Base-by-base conservation (phyloP, 2,888 invertebrate species). In the Scaptomyza tumidula region DNA sequence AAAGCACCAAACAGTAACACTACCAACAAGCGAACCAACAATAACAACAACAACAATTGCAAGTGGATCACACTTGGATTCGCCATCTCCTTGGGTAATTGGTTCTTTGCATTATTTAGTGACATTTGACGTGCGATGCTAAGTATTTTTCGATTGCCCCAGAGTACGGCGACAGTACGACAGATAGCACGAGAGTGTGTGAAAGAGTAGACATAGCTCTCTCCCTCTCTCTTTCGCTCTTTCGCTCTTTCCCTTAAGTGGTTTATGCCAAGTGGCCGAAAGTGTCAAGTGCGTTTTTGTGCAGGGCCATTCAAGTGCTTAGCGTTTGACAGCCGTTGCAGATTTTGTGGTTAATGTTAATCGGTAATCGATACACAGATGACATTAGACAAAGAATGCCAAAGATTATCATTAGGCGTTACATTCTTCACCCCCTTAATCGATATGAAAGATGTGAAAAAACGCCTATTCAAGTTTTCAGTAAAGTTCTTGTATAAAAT, bases 21-120 rank as follows among this genome's bases (percentile, higher is more conserved):
- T 24, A 24, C n/a, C n/a, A n/a, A n/a, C n/a, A n/a, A n/a, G n/a
- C n/a, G n/a, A n/a, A 24, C 24, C 29, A 13, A 14, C 46, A 24
- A 24, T 5, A 44, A 44, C 14, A 37, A 63, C 39, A 55, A 27
- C 14, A 46, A 39, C 29, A 54, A 14, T 45, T 72, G 73, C 75
- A 77, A 77, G 77, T 75, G 75, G 75, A 75, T 75, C 77, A 74
- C 77, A 71, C 75, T 71, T 71, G 64, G 52, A 43, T 62, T 75
- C 61, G 59, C 50, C 59, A 60, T 58, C 56, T 49, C 44, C 65
- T 64, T 52, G 27, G 31, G 63, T 75, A 71, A 71, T 78, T 75
- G 79, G 71, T 70, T 71, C 58, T 61, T 56, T 72, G 69, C 80
- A 68, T 73, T 70, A 73, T 68, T 73, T 61, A 71, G 70, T 63